Percentiles rank a stretch among this genome's conserved stretches.
Evolutionary conservation across 2,113 vertebrate genomes (phyloP).

Genomic region (Ophiodon elongatus): DNA sequence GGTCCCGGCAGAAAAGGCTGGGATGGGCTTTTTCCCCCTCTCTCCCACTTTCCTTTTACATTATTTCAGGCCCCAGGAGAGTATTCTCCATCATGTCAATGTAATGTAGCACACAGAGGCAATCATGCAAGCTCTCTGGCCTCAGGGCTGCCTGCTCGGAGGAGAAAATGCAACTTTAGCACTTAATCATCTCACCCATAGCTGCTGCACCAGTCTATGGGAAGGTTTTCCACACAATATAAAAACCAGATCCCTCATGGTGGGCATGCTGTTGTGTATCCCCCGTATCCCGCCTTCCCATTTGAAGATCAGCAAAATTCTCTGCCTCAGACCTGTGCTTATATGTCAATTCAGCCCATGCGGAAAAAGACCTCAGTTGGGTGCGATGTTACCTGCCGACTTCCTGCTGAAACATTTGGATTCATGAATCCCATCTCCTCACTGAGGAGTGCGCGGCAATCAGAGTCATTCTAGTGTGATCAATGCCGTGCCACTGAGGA

Average conservation of each 20-base stretch:
- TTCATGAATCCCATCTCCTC: constrained; percentile 71
- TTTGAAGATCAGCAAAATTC: constrained; percentile 61
- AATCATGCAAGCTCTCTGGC: constrained; percentile 81
- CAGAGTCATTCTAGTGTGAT: constrained; percentile 71
- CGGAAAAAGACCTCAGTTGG: constrained; percentile 74
- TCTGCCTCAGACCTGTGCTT: constrained; percentile 55
- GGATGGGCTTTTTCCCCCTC: constrained; percentile 53
- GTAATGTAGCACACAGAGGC: constrained; percentile 84
- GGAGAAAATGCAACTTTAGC: constrained; percentile 82
- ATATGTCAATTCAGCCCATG: constrained; percentile 59
- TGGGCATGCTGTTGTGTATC: constrained; percentile 52
- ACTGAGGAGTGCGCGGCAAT: constrained; percentile 56
- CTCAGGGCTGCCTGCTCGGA: constrained; percentile 71
- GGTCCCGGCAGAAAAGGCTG: constrained; percentile 72
- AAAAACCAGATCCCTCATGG: constrained; percentile 65
- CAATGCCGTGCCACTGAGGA: constrained; percentile 50
- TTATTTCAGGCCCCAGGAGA: constrained; percentile 82
- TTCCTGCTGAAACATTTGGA: constrained; percentile 75
- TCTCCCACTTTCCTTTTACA: constrained; percentile 78
- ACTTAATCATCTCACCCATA: constrained; percentile 80
- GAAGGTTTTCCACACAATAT: constrained; percentile 72
- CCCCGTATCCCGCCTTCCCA: constrained; percentile 44
- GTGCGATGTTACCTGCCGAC: constrained; percentile 62
- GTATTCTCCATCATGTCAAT: constrained; percentile 83
- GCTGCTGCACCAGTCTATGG: constrained; percentile 63